Percentiles rank a stretch among this genome's conserved stretches.
Evolutionary conservation across 1,140 invertebrate genomes (phyloP).

Genomic region (Euschistus heros): DNA sequence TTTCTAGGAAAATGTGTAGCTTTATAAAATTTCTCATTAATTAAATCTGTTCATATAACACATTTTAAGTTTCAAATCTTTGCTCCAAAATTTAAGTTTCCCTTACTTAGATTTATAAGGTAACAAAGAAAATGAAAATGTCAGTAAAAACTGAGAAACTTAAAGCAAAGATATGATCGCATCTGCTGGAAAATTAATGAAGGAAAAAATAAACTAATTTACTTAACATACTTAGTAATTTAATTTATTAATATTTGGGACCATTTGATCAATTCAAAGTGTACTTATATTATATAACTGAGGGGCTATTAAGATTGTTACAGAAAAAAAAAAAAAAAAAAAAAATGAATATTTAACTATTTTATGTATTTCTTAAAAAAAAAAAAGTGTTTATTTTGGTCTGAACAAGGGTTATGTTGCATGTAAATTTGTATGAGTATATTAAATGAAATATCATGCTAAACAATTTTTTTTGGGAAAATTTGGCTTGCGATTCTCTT

Average conservation of each 20-base stretch:
- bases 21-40: too few species aligned
- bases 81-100: too few species aligned
- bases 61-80: too few species aligned
- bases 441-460: neutral
- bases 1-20: too few species aligned
- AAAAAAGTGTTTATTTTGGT: neutral
- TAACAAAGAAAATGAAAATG: too few species aligned
- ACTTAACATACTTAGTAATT: neutral
- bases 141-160: too few species aligned
- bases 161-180: too few species aligned
- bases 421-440: neutral
- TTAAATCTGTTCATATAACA: too few species aligned
- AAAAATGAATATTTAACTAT: neutral
- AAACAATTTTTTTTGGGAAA: neutral
- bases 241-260: neutral
- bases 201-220: neutral
- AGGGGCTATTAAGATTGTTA: neutral
- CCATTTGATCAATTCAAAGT: neutral
- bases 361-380: neutral
- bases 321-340: neutral
- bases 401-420: neutral
- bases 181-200: neutral
- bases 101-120: too few species aligned
- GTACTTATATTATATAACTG: neutral
- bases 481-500: constrained; percentile 23